phyloP scores from a whole-genome alignment of 2,113 vertebrate species.

The Nothoprocta pentlandii region DNA sequence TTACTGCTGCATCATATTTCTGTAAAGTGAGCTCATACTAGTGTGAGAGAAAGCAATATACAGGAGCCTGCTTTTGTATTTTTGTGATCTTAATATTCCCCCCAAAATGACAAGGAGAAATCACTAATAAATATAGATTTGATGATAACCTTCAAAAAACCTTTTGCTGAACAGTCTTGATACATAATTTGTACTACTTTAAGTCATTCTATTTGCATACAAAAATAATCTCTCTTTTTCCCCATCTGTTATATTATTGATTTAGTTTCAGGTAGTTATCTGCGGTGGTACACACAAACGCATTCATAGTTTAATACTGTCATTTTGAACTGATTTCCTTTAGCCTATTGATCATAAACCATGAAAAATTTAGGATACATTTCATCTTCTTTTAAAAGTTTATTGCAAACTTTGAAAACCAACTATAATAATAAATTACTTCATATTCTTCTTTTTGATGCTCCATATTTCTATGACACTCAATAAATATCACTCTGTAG shows the following conservation, averaged over 20 bases:
- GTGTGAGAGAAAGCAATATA: background rate
- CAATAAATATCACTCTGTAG: conserved; percentile 19
- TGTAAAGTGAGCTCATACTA: background rate
- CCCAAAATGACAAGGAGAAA: background rate
- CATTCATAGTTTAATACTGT: conserved; percentile 56
- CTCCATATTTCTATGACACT: background rate
- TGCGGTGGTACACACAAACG: conserved; percentile 39
- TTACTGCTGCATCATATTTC: background rate
- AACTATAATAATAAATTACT: background rate
- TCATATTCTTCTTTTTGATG: background rate
- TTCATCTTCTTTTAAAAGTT: conserved; percentile 44
- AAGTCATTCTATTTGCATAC: conserved; percentile 65
- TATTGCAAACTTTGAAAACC: conserved; percentile 13
- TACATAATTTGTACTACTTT: conserved; percentile 43
- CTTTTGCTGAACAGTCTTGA: conserved; percentile 15
- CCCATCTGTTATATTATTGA: conserved; percentile 67
- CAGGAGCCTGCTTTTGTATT: background rate
- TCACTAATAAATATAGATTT: conserved; percentile 57
- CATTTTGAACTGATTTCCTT: conserved; percentile 46
- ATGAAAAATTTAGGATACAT: conserved; percentile 22
- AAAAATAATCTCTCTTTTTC: conserved; percentile 54
- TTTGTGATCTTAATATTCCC: conserved; percentile 2
- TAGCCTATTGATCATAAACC: conserved; percentile 51
- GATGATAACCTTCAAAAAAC: conserved; percentile 41
- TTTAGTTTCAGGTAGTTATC: conserved; percentile 66